phyloP scores from a whole-genome alignment of 35 echinoderm and acorn worm genomes.

The Apostichopus californicus region DNA sequence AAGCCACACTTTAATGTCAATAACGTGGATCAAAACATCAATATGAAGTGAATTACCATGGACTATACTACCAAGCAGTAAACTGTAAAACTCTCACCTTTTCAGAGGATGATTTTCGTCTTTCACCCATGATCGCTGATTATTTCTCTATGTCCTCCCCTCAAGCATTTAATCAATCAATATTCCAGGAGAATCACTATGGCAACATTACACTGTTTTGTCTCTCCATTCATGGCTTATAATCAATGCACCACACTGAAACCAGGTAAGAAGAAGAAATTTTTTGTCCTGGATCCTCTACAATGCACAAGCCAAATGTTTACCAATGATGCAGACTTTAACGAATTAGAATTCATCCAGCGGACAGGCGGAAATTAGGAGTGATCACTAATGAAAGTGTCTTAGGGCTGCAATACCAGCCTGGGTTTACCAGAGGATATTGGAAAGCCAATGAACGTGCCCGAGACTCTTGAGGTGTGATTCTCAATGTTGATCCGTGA shows the following conservation, averaged over 20 bases:
- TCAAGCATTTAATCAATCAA: not conserved
- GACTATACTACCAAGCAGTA: too few species aligned
- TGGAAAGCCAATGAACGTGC: slow-evolving; percentile 2
- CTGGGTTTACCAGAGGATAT: not conserved
- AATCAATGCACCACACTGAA: not conserved
- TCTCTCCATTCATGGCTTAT: not conserved
- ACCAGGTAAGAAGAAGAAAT: not conserved
- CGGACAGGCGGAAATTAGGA: not conserved
- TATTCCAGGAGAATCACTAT: not conserved
- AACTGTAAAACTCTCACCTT: not conserved
- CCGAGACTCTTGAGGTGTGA: not conserved
- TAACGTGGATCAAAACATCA: too few species aligned
- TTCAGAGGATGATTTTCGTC: not conserved
- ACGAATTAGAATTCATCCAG: not conserved
- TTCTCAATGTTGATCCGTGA: not conserved
- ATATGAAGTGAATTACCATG: too few species aligned
- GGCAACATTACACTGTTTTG: not conserved
- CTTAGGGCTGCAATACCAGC: not conserved
- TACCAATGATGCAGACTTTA: not conserved
- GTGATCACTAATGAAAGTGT: not conserved
- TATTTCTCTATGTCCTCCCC: not conserved
- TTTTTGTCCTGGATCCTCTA: not conserved
- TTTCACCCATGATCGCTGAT: not conserved
- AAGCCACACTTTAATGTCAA: too few species aligned
- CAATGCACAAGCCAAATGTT: not conserved